phyloP scores from a whole-genome alignment of 2,888 invertebrate genomes.

The Drosophila acutilabella region DNA sequence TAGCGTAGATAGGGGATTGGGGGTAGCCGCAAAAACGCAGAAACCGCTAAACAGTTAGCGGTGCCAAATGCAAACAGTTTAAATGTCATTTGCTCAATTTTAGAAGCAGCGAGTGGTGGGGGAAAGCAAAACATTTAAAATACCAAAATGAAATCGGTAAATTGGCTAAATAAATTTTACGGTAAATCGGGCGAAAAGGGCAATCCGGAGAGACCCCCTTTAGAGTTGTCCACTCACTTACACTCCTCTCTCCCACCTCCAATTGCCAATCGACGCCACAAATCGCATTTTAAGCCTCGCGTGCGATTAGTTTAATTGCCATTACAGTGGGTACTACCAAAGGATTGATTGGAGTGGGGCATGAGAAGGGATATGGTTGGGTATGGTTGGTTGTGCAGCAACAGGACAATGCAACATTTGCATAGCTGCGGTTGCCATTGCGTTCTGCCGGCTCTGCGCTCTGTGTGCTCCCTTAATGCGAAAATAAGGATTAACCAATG shows the following conservation, averaged over 20 bases:
- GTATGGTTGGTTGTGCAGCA: constrained; percentile 36
- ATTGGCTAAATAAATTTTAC: constrained; percentile 60
- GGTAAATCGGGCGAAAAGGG: constrained; percentile 44
- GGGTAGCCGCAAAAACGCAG: constrained; percentile 54
- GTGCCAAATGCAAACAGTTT: constrained; percentile 71
- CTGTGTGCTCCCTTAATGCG: constrained; percentile 68
- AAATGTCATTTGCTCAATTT: constrained; percentile 62
- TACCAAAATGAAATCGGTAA: constrained; percentile 40
- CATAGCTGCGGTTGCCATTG: constrained; percentile 54
- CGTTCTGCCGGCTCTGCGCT: constrained; percentile 17
- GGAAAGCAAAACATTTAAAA: constrained; percentile 12
- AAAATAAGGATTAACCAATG: constrained; percentile 84
- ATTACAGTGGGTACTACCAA: constrained; percentile 4
- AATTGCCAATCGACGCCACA: constrained; percentile 78
- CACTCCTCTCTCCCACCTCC: constrained; percentile 12
- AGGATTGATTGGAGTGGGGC: neutral
- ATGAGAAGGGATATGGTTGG: neutral
- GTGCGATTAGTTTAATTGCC: constrained; percentile 85
- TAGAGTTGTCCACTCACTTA: neutral
- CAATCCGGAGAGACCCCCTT: constrained; percentile 17
- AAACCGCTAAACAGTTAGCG: constrained; percentile 69
- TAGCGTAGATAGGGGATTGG: neutral
- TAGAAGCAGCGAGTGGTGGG: neutral
- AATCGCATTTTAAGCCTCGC: constrained; percentile 83
- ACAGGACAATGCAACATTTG: constrained; percentile 79